These are phyloP conservation scores for Neosalanx taihuensis DNA, from an alignment of 2,797 vertebrate genomes.

Conservation along the genomic window DNA sequence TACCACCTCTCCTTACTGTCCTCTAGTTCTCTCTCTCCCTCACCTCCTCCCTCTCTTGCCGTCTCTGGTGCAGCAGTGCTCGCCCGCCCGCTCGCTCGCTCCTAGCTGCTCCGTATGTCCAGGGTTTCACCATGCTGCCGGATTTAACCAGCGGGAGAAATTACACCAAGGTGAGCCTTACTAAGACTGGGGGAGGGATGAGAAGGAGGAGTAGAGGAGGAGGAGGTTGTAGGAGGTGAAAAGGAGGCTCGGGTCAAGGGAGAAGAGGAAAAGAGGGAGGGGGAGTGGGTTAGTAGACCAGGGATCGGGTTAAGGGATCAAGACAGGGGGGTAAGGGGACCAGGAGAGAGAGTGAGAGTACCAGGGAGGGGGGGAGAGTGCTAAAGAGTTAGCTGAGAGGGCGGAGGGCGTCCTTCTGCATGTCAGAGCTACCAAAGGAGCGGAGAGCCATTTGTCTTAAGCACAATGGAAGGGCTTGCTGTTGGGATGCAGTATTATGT, in stretches of 20 bases:
- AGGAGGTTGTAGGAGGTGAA: neutral
- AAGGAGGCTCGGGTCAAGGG: neutral
- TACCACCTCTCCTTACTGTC: no score
- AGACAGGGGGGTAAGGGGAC: no score
- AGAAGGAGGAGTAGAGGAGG: neutral
- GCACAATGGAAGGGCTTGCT: no score
- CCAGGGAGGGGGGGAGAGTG: no score
- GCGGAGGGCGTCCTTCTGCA: no score
- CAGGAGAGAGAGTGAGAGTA: no score
- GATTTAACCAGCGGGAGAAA: constrained; percentile 6
- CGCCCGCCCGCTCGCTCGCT: neutral
- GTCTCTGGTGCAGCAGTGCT: neutral
- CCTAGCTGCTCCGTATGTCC: neutral
- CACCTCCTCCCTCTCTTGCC: neutral
- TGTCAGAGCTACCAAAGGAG: no score
- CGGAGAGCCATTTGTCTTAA: no score
- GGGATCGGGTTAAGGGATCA: no score
- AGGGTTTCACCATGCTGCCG: constrained; percentile 9
- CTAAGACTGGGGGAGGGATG: neutral
- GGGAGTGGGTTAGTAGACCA: neutral
- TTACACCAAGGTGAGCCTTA: constrained; percentile 5
- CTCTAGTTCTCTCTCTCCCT: neutral
- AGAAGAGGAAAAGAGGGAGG: neutral
- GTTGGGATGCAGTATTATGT: no score
- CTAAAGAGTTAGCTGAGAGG: no score